Conservation (phyloP, 2,113 vertebrate genomes). For the Cyrtonyx montezumae region DNA sequence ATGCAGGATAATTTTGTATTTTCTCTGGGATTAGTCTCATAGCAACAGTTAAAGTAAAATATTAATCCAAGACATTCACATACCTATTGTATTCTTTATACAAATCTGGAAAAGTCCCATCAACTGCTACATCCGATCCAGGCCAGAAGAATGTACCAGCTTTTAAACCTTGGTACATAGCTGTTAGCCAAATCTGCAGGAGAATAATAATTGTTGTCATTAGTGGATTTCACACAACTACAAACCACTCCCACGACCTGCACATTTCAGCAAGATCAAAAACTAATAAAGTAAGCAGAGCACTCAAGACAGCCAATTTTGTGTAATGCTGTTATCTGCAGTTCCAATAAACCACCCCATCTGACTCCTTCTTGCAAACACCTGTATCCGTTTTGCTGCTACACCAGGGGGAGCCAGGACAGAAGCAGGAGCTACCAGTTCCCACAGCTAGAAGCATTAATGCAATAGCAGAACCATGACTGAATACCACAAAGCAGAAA, state of each 20-base stretch:
- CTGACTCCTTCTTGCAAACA: not conserved
- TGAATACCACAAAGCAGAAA: not conserved
- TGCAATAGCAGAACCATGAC: not conserved
- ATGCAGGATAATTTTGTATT: not conserved
- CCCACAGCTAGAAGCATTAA: not conserved
- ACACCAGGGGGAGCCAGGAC: fast-evolving
- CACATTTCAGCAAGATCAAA: not conserved
- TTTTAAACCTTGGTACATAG: slow-evolving; percentile 85
- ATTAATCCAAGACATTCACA: not conserved
- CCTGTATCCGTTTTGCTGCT: fast-evolving
- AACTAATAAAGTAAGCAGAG: fast-evolving
- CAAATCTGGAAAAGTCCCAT: slow-evolving; percentile 85
- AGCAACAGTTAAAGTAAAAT: not conserved
- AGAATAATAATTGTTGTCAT: not conserved
- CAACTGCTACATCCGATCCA: slow-evolving; percentile 91
- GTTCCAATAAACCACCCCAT: not conserved
- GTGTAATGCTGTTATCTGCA: fast-evolving
- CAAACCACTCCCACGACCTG: fast-evolving
- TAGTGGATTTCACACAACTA: fast-evolving
- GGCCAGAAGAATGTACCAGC: slow-evolving; percentile 94
- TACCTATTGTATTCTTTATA: slow-evolving; percentile 85
- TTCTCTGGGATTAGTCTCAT: not conserved
- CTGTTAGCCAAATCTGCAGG: slow-evolving; percentile 92
- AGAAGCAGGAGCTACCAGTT: not conserved
- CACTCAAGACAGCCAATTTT: fast-evolving